Conservation (phyloP, 2,888 invertebrate species). For the Lamproptera curius region DNA sequence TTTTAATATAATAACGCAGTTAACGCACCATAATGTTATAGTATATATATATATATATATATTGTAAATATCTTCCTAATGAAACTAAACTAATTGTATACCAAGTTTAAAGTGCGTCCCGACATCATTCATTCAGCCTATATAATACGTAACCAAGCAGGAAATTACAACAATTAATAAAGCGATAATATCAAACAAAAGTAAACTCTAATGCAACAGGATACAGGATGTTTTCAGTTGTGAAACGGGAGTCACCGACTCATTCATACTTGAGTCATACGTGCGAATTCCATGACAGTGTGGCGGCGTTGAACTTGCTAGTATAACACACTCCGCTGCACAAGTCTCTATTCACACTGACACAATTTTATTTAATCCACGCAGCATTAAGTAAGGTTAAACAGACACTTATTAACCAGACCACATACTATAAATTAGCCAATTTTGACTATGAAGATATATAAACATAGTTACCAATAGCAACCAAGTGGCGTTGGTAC, state of each 20-base stretch:
- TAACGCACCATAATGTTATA: too few relatives aligned
- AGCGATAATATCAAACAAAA: background rate
- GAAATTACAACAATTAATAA: background rate
- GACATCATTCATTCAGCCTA: background rate
- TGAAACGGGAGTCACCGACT: background rate
- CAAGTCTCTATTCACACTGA: background rate
- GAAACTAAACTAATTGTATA: too few relatives aligned
- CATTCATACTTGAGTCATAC: slow-evolving; percentile 45
- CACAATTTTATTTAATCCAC: too few relatives aligned
- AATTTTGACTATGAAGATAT: too few relatives aligned
- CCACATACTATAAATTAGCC: too few relatives aligned
- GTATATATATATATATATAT: too few relatives aligned
- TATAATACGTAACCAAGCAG: background rate
- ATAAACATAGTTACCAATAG: too few relatives aligned
- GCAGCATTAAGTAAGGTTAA: too few relatives aligned
- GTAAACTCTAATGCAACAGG: background rate
- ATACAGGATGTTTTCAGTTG: background rate
- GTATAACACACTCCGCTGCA: slow-evolving; percentile 48
- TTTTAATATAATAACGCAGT: background rate
- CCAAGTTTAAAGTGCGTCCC: too few relatives aligned
- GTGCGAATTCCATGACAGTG: slow-evolving; percentile 42
- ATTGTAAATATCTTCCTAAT: too few relatives aligned
- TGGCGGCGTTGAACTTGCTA: slow-evolving; percentile 47
- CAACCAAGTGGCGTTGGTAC: too few relatives aligned
- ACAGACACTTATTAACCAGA: too few relatives aligned